A percentile compares a stretch with the other conserved stretches of the same genome.
phyloP scores from a whole-genome alignment of 2,113 vertebrate species.

The Actenoides lindsayi region DNA sequence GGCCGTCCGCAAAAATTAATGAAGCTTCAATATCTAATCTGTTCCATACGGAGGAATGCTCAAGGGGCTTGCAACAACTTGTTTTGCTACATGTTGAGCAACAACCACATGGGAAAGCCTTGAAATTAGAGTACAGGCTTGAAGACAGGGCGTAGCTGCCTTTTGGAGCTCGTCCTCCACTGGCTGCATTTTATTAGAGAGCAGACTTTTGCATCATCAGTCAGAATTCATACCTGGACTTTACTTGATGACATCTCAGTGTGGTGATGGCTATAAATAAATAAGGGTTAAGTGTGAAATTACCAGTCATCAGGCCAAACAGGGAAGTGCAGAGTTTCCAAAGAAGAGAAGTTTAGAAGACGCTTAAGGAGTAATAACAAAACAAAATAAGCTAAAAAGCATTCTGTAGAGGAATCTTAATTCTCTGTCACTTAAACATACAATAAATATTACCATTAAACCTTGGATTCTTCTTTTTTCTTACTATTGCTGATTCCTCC shows the following conservation, averaged over 20 bases:
- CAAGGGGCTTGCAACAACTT: conserved; percentile 42
- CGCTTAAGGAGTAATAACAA: background rate
- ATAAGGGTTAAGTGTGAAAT: conserved; percentile 4
- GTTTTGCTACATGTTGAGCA: conserved; percentile 57
- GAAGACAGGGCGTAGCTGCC: conserved; percentile 44
- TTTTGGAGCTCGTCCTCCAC: background rate
- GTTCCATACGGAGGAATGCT: background rate
- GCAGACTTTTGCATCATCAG: conserved; percentile 25
- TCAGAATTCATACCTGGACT: background rate
- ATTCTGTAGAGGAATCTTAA: background rate
- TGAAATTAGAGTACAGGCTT: conserved; percentile 52
- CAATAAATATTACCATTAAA: background rate
- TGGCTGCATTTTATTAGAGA: conserved; percentile 26
- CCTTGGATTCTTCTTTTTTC: background rate
- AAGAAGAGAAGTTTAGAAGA: background rate
- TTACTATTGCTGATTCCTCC: background rate
- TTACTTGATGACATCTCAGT: conserved; percentile 25
- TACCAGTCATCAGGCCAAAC: background rate
- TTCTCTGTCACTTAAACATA: background rate
- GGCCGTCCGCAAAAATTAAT: background rate
- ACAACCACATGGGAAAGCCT: conserved; percentile 35
- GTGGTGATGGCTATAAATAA: conserved; percentile 20
- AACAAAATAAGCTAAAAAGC: background rate
- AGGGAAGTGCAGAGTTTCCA: background rate
- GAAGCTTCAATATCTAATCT: conserved; percentile 4